These are phyloP conservation scores for Rhadinocentrus ornatus DNA, from an alignment of 2,797 vertebrate genomes.

Conservation along the genomic window DNA sequence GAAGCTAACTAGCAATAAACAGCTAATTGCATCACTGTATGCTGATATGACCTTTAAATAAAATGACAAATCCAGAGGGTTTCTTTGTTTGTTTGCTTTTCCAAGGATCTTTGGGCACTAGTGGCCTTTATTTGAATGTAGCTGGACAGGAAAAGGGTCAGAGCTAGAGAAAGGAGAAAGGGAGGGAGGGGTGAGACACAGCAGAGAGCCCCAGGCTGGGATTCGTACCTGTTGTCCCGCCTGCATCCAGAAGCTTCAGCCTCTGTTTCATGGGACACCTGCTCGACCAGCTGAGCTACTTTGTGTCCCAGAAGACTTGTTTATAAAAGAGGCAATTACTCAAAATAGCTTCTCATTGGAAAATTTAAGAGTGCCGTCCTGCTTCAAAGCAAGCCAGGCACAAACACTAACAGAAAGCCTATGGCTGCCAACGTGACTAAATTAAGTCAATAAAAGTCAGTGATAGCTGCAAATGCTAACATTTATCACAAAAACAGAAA, in stretches of 20 bases:
- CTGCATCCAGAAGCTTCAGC: neutral
- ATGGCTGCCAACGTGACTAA: constrained; percentile 5
- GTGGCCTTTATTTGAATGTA: neutral
- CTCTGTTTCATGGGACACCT: neutral
- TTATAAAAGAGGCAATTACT: constrained; percentile 10
- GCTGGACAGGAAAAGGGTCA: neutral
- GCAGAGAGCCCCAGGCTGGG: neutral
- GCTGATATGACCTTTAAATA: constrained; percentile 6
- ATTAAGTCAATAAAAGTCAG: constrained; percentile 14
- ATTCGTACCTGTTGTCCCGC: neutral
- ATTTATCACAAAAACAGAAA: constrained; percentile 30
- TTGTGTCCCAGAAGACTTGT: too few species aligned
- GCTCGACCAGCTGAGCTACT: too few species aligned
- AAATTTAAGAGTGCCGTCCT: constrained; percentile 17
- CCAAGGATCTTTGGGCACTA: neutral
- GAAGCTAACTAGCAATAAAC: constrained; percentile 36
- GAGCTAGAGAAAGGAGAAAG: neutral
- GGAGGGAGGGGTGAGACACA: too few species aligned
- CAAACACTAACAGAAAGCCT: constrained; percentile 36
- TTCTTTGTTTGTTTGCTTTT: neutral
- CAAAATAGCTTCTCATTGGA: neutral
- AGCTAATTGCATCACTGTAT: constrained; percentile 37
- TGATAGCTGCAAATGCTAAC: constrained; percentile 17
- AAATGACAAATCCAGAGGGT: neutral
- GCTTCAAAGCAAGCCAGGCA: constrained; percentile 31